phyloP scores from a whole-genome alignment of 2,888 invertebrate species.

The Synergus gifuensis region DNA sequence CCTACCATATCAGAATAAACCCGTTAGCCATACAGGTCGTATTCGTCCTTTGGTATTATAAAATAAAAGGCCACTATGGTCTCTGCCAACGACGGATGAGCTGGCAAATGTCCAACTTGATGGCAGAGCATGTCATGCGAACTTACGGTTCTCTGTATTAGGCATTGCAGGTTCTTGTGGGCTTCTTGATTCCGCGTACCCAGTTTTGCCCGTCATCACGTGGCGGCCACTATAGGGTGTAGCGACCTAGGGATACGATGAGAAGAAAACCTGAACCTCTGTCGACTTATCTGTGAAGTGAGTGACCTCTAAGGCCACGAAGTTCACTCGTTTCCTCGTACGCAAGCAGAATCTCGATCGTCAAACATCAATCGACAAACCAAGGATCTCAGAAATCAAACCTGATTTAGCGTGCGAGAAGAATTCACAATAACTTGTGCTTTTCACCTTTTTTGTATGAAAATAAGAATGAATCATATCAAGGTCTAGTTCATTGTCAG shows the following conservation, averaged over 20 bases:
- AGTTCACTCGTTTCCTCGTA: slow-evolving; percentile 66
- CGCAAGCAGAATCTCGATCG: slow-evolving; percentile 65
- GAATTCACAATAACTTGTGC: slow-evolving; percentile 26
- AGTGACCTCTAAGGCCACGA: slow-evolving; percentile 69
- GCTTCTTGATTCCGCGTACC: slow-evolving; percentile 67
- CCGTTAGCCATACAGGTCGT: slow-evolving; percentile 70
- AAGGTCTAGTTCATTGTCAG: not conserved
- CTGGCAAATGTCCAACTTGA: slow-evolving; percentile 41
- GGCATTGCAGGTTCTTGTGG: slow-evolving; percentile 71
- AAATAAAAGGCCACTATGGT: slow-evolving; percentile 22
- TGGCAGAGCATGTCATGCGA: slow-evolving; percentile 50
- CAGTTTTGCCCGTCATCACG: slow-evolving; percentile 49
- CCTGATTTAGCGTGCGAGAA: slow-evolving; percentile 24
- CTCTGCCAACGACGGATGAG: slow-evolving; percentile 10
- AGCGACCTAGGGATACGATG: slow-evolving; percentile 51
- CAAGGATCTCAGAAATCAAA: slow-evolving; percentile 37
- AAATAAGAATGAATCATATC: not conserved
- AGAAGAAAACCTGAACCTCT: slow-evolving; percentile 42
- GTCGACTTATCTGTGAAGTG: slow-evolving; percentile 64
- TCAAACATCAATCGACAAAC: slow-evolving; percentile 50
- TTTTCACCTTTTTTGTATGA: not conserved
- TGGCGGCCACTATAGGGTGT: slow-evolving; percentile 49
- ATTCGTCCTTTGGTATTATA: slow-evolving; percentile 62
- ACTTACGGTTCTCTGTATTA: slow-evolving; percentile 75
- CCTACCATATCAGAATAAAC: slow-evolving; percentile 58